Evolutionary conservation across 1,140 invertebrate species (phyloP).

Genomic region (Leptinotarsa defecta): DNA sequence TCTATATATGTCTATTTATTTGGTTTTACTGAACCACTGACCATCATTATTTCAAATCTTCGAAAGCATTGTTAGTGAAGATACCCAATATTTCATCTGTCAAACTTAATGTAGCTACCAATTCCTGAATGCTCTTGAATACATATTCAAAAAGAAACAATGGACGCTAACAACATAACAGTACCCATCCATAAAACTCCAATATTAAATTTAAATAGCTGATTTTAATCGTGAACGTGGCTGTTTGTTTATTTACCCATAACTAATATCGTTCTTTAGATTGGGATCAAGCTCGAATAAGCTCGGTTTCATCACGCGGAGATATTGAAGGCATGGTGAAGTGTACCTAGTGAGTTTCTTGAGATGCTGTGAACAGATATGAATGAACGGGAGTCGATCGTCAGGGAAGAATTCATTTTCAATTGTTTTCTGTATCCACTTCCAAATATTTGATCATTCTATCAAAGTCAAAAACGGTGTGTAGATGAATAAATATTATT

Average conservation of each 20-base stretch:
- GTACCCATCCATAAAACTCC: conserved; percentile 23
- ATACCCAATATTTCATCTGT: conserved; percentile 10
- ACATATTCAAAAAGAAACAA: conserved; percentile 29
- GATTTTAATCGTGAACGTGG: conserved; percentile 43
- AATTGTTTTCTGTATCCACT: no score
- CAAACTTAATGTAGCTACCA: conserved; percentile 22
- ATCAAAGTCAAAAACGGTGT: no score
- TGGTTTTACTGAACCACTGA: background rate
- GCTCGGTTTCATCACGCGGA: conserved; percentile 8
- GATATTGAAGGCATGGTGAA: background rate
- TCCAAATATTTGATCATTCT: no score
- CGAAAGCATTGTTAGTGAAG: background rate
- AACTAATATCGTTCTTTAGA: conserved; percentile 43
- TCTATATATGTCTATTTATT: no score
- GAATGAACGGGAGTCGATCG: no score
- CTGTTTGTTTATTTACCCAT: conserved; percentile 43
- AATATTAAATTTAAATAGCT: conserved; percentile 43
- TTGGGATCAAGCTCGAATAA: conserved; percentile 29
- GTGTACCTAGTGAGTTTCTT: background rate
- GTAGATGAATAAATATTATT: no score
- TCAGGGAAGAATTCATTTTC: no score
- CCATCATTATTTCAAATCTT: conserved; percentile 1
- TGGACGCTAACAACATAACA: conserved; percentile 15
- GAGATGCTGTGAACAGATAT: background rate
- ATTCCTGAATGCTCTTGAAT: conserved; percentile 12